Evolutionary conservation across 2,888 invertebrate genomes (phyloP), one percentile per base, ranked within the genome.

Genomic region (Cordilura impudica): DNA sequence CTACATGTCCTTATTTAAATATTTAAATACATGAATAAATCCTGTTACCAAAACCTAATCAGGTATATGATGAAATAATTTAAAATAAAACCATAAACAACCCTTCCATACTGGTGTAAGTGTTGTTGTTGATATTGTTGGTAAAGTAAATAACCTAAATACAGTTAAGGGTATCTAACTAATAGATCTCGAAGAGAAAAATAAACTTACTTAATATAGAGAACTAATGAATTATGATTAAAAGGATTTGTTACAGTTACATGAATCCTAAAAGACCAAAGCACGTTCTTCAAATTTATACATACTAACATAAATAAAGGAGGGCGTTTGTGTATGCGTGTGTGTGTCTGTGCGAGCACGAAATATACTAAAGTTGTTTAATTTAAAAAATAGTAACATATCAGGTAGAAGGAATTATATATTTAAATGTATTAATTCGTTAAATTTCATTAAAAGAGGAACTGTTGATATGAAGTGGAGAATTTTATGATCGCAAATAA

Each of bases 211-310:
- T 84, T 84, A 83, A 83, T 83, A 77, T 83, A 82, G 82, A 80
- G 66, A 79, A 83, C 84, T 85, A 87, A 87, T 86, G 87, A 87
- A 87, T 85, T 86, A 86, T 87, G 83, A 84, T 83, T 85, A 87
- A 87, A 84, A 78, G 83, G 84, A 87, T 86, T 87, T 84, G 83
- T 83, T 85, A 84, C 83, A 83, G 84, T 84, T 69, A 82, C 67
- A 79, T 85, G 85, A 51, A 67, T 75, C 26, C 54, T 16, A 56
- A 71, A 75, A 56, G n/a, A 61, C 58, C 51, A 45, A 53, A 53
- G 26, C 66, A 74, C 60, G 61, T 73, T 63, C 54, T 45, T 47
- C n/a, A 45, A 69, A 12, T 47, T 47, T 19, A 8, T n/a, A 53
- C 12, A 39, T 65, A 56, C 23, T 16, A 2, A 7, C 29, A 31